Evolutionary conservation across 2,797 vertebrate genomes (phyloP), one percentile per base, ranked within the genome.

Genomic region (Florisuga fusca): DNA sequence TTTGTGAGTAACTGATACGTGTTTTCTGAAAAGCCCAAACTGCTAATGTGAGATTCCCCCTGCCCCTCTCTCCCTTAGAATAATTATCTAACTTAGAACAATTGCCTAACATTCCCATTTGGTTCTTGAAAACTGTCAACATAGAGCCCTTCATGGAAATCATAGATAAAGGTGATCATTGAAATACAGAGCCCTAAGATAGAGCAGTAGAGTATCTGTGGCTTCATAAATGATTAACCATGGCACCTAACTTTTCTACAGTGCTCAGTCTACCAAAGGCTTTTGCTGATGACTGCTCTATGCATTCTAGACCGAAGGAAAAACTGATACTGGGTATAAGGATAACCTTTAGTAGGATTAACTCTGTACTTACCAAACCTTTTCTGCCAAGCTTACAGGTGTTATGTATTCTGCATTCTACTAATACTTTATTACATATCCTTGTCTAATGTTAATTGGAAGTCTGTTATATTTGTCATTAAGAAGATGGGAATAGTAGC

Each of bases 1-100:
- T 74, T 93, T 97, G 97, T 97, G 95, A 97, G 97, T 97, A 97
- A 86, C 81, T 51, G 31, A 54, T 0, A 2, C 46, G 29, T 69
- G 36, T 71, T 91, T 95, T 87, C 62, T 66, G 45, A 84, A 87
- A 92, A 82, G 25, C 34, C 45, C 69, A 6, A 33, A 85, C 57
- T 58, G 22, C n/a, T 64, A 21, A 68, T 87, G 23, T 53, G 57
- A 73, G 38, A 81, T 4, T 12, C 18, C 2, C 3, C 38, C 38
- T 38, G 38, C 38, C 38, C 13, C 38, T 13, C 38, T 41, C 38
- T 13, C 38, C n/a, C 4, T 34, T 89, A 38, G 26, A 45, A 11
- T 61, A 69, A 62, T 25, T 84, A 14, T 74, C 27, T 19, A 3
- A 41, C 38, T 41, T 41, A 41, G 12, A 41, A 41, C 14, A 41